phyloP scores from a whole-genome alignment of 2,797 vertebrate genomes.

The Betta splendens region DNA sequence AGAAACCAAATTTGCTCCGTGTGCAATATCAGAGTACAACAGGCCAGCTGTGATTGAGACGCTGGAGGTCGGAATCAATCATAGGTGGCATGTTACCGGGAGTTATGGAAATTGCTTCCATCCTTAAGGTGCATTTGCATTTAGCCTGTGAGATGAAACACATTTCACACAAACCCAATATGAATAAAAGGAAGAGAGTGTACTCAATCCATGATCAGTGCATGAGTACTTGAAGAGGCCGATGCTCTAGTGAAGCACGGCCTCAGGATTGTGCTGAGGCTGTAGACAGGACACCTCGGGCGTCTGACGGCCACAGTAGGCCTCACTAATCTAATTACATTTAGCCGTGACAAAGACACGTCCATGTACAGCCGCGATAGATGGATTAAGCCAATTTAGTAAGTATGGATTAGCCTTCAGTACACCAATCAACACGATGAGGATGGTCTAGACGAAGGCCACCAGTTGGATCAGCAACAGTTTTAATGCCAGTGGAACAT shows the following conservation, averaged over 20 bases:
- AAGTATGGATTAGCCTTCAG: slow-evolving; percentile 57
- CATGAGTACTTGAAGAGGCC: no score
- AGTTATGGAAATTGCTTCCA: slow-evolving; percentile 50
- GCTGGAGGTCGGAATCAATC: slow-evolving; percentile 58
- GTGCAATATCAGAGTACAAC: slow-evolving; percentile 59
- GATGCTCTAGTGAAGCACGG: no score
- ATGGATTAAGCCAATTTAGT: slow-evolving; percentile 55
- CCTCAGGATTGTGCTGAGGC: slow-evolving; percentile 28
- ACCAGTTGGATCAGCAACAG: not conserved
- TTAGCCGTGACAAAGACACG: slow-evolving; percentile 61
- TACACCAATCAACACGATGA: slow-evolving; percentile 30
- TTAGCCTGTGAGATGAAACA: slow-evolving; percentile 7
- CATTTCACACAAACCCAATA: slow-evolving; percentile 4
- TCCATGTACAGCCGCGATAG: slow-evolving; percentile 44
- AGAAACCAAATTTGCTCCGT: slow-evolving; percentile 50
- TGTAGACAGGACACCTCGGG: slow-evolving; percentile 22
- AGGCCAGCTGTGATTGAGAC: slow-evolving; percentile 57
- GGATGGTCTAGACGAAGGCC: slow-evolving; percentile 9
- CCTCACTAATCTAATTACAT: slow-evolving; percentile 59
- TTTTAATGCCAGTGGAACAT: not conserved
- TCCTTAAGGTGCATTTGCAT: slow-evolving; percentile 24
- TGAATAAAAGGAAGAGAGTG: not conserved
- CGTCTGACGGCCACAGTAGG: slow-evolving; percentile 31
- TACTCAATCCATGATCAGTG: no score
- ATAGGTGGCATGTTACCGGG: slow-evolving; percentile 13